These are phyloP conservation scores for Myotis findleyi DNA, from an alignment of 2,797 vertebrate genomes.

Conservation along the genomic window DNA sequence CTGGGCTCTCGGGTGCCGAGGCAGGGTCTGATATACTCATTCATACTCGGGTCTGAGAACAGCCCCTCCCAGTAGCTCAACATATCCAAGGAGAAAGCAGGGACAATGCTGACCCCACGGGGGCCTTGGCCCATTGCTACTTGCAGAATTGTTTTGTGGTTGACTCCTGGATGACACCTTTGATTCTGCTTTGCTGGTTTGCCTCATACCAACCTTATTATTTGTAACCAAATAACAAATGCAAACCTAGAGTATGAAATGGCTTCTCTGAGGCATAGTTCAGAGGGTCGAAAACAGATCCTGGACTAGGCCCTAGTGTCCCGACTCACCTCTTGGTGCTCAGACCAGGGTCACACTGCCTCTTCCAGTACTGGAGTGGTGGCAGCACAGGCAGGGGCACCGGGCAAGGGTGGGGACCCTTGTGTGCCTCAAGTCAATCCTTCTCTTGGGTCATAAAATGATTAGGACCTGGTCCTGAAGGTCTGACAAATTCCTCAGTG, in stretches of 20 bases:
- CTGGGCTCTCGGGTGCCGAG: neutral
- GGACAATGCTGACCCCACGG: accelerated
- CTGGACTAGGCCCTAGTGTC: neutral
- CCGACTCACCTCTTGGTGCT: neutral
- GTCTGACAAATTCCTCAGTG: neutral
- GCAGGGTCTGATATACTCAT: neutral
- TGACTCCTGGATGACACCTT: neutral
- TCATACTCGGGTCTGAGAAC: neutral
- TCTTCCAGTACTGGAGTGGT: accelerated
- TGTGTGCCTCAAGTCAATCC: neutral
- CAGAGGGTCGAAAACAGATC: neutral
- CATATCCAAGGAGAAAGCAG: neutral
- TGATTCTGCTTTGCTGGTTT: neutral
- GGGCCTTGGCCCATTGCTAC: too few relatives aligned
- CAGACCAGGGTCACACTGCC: neutral
- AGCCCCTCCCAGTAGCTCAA: neutral
- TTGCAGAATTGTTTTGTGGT: neutral
- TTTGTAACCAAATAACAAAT: neutral
- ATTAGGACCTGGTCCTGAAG: neutral
- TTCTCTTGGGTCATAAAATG: neutral
- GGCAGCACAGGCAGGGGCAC: too few relatives aligned
- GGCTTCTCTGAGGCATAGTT: neutral
- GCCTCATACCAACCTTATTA: neutral
- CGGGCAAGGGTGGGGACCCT: accelerated
- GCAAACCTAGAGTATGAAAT: neutral